Conservation (phyloP, 2,888 invertebrate species). For the Yponomeuta malinellus region DNA sequence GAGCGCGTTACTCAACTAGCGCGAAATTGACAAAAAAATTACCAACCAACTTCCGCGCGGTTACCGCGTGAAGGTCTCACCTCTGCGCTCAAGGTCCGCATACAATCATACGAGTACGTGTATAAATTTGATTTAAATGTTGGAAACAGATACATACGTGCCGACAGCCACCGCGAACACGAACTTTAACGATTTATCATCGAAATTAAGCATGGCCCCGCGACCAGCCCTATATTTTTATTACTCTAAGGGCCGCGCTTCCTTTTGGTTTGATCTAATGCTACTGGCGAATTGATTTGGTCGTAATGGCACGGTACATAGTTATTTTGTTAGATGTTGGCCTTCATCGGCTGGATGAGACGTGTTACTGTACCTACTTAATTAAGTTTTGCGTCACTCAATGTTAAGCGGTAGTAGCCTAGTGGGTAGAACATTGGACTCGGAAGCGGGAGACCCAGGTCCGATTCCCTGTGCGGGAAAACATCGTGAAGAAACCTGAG, state of each 20-base stretch:
- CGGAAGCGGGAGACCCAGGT: no score
- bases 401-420: neutral
- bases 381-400: conserved; percentile 72
- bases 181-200: no score
- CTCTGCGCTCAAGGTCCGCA: conserved; percentile 70
- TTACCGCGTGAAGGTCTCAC: conserved; percentile 73
- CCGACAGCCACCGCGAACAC: no score
- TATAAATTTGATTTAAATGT: conserved; percentile 66
- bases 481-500: no score
- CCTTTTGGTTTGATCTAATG: no score
- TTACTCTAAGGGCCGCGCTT: conserved; percentile 25
- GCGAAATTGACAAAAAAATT: conserved; percentile 69
- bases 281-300: conserved; percentile 37
- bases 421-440: no score
- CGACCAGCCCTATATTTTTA: conserved; percentile 30
- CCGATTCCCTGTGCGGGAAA: no score
- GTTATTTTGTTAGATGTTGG: conserved; percentile 62
- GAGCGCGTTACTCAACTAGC: conserved; percentile 48
- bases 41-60: conserved; percentile 72
- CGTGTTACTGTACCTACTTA: conserved; percentile 52
- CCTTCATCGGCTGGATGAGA: conserved; percentile 57
- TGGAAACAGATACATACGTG: conserved; percentile 43
- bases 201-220: no score
- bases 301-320: conserved; percentile 46
- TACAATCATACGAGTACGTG: conserved; percentile 63